Evolutionary conservation across 2,797 vertebrate species (phyloP).

Genomic region (Pelodytes ibericus): DNA sequence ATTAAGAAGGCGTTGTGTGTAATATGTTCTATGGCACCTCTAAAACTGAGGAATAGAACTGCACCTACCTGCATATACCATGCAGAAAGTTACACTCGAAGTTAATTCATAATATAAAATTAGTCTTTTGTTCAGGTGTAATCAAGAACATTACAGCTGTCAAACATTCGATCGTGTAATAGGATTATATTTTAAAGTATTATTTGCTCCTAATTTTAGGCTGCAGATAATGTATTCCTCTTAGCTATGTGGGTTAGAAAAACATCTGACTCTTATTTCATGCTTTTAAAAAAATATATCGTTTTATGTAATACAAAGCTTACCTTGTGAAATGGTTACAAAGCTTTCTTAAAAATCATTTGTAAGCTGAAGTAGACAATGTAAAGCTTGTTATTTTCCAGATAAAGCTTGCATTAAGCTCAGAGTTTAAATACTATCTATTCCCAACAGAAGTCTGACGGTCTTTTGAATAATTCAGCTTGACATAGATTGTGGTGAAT

Average conservation of each 20-base stretch:
- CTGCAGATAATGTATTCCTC: neutral
- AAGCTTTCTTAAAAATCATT: neutral
- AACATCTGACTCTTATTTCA: constrained; percentile 2
- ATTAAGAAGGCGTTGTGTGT: no score
- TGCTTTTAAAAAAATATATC: neutral
- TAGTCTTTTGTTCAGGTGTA: neutral
- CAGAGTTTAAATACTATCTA: no score
- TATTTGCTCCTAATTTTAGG: constrained; percentile 11
- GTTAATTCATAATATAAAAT: neutral
- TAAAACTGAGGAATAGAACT: no score
- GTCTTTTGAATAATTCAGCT: no score
- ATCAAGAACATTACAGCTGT: neutral
- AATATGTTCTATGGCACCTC: no score
- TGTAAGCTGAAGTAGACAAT: neutral
- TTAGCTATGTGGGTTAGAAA: neutral
- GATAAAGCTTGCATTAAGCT: no score
- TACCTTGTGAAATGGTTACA: neutral
- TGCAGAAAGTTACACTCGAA: no score
- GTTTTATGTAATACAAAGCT: neutral
- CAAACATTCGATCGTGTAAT: neutral
- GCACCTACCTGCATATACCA: no score
- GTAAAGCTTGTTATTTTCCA: neutral
- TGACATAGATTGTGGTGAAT: no score
- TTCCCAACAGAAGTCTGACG: no score
- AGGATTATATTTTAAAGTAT: constrained; percentile 16